Evolutionary conservation across 1,140 invertebrate species (phyloP).

Genomic region (Rhyzopertha dominica): DNA sequence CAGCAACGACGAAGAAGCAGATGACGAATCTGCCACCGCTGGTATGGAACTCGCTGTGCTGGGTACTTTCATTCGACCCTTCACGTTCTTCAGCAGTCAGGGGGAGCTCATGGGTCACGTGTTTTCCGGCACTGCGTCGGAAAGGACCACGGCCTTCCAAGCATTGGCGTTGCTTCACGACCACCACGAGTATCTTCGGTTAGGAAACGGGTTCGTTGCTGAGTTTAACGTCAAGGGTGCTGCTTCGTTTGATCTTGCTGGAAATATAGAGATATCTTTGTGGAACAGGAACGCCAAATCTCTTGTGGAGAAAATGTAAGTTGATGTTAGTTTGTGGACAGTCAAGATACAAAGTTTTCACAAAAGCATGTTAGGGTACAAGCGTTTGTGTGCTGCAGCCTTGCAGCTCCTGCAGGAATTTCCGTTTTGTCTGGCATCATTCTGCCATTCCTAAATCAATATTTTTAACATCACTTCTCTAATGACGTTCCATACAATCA

Average conservation of each 20-base stretch:
- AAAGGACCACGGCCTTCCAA: conserved; percentile 77
- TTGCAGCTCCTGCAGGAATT: too few relatives aligned
- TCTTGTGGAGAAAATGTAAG: conserved; percentile 69
- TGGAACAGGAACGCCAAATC: conserved; percentile 86
- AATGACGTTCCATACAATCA: too few relatives aligned
- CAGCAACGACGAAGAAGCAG: conserved; percentile 48
- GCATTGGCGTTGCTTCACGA: conserved; percentile 70
- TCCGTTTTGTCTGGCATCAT: too few relatives aligned
- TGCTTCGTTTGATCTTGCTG: conserved; percentile 77
- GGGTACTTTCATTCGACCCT: conserved; percentile 72
- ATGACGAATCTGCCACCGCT: conserved; percentile 64
- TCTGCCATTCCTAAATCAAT: too few relatives aligned
- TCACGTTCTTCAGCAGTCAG: conserved; percentile 80
- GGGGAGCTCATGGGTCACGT: conserved; percentile 85
- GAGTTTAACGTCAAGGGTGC: conserved; percentile 66
- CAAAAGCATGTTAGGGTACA: too few relatives aligned
- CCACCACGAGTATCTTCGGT: conserved; percentile 60
- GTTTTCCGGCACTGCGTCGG: conserved; percentile 78
- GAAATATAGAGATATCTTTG: conserved; percentile 76
- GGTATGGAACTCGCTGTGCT: conserved; percentile 80
- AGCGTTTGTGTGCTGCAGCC: too few relatives aligned
- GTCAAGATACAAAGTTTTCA: not conserved
- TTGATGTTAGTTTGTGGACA: conserved; percentile 5
- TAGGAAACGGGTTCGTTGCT: conserved; percentile 70
- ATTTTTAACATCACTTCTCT: too few relatives aligned